phyloP scores from a whole-genome alignment of 2,113 vertebrate species.

The Tenrec ecaudatus region DNA sequence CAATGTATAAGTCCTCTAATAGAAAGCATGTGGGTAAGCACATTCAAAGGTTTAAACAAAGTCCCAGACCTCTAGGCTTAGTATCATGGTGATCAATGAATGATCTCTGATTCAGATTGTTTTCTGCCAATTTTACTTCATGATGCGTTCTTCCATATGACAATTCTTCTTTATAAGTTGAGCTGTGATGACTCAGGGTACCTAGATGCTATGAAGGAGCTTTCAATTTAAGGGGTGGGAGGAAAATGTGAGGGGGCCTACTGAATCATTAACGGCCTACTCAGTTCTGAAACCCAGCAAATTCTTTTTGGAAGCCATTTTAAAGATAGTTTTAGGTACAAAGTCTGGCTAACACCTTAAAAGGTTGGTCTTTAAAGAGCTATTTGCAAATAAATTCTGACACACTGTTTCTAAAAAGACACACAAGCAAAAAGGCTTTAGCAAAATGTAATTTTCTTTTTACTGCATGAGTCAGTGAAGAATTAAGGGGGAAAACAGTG shows the following conservation, averaged over 20 bases:
- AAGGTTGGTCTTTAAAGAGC: constrained; percentile 38
- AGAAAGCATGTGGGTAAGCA: constrained; percentile 45
- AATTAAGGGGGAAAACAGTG: constrained; percentile 32
- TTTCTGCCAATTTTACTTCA: constrained; percentile 72
- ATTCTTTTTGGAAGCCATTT: constrained; percentile 67
- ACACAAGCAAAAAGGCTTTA: constrained; percentile 44
- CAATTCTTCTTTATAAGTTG: constrained; percentile 70
- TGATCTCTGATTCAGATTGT: constrained; percentile 71
- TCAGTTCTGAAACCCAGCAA: constrained; percentile 64
- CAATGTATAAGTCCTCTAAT: constrained; percentile 57
- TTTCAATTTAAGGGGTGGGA: constrained; percentile 70
- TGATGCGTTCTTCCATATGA: constrained; percentile 68
- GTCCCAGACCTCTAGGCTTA: constrained; percentile 43
- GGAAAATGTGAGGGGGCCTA: constrained; percentile 62
- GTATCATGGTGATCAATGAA: constrained; percentile 67
- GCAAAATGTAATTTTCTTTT: constrained; percentile 55
- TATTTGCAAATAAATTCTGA: constrained; percentile 32
- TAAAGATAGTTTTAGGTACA: constrained; percentile 56
- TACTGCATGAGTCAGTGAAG: constrained; percentile 33
- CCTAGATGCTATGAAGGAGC: constrained; percentile 68
- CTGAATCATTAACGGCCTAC: constrained; percentile 71
- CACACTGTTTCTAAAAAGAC: constrained; percentile 53
- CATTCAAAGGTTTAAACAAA: constrained; percentile 65
- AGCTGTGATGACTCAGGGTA: constrained; percentile 72
- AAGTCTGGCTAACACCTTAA: constrained; percentile 65